Percentiles rank a stretch among this genome's conserved stretches.
Evolutionary conservation across 2,797 vertebrate species (phyloP).

Genomic region (Leptodactylus fallax): DNA sequence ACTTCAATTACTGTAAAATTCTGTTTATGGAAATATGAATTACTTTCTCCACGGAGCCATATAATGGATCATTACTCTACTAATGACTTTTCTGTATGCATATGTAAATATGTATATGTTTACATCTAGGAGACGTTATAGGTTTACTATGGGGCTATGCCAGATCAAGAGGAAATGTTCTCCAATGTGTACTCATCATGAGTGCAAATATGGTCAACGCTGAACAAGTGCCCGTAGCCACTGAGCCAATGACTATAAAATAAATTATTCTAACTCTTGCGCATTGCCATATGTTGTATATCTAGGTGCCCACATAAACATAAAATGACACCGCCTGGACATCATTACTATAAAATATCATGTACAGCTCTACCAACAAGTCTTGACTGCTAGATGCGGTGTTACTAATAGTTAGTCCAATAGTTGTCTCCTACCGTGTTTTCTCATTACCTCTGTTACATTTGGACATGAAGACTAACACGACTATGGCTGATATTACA

Average conservation of each 20-base stretch:
- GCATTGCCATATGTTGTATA: not conserved
- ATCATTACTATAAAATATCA: too few species aligned
- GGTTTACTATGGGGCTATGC: constrained; percentile 19
- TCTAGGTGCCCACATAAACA: not conserved
- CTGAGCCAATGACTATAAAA: not conserved
- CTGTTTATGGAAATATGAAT: constrained; percentile 60
- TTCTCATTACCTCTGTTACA: not conserved
- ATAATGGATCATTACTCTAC: constrained; percentile 53
- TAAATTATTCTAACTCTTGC: not conserved
- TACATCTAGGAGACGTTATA: constrained; percentile 22
- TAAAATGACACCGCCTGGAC: too few species aligned
- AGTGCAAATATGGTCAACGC: not conserved
- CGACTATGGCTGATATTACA: not conserved
- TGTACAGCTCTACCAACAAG: too few species aligned
- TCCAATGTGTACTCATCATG: constrained; percentile 2
- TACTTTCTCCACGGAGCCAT: constrained; percentile 45
- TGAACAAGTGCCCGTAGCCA: not conserved
- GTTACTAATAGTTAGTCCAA: not conserved
- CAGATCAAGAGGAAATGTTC: not conserved
- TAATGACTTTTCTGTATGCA: constrained; percentile 50
- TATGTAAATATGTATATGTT: constrained; percentile 38
- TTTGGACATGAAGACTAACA: too few species aligned
- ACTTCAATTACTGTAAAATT: constrained; percentile 49
- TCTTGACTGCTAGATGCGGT: too few species aligned
- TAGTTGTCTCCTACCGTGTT: not conserved